phyloP scores from a whole-genome alignment of 2,113 vertebrate species.

The Equus przewalskii region DNA sequence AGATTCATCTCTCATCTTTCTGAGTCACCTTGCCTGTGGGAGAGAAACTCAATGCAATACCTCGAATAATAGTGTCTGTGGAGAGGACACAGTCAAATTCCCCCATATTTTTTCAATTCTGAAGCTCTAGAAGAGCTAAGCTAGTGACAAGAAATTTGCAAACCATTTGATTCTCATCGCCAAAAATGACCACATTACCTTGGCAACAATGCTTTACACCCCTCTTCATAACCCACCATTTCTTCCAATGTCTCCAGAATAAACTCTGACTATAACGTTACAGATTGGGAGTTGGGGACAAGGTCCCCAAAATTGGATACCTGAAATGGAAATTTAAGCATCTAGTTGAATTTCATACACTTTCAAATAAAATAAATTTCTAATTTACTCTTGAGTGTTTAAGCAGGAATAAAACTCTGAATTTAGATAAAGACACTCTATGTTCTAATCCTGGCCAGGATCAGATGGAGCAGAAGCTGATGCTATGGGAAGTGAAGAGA shows the following conservation, averaged over 20 bases:
- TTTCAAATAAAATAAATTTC: not conserved
- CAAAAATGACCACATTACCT: not conserved
- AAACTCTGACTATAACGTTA: not conserved
- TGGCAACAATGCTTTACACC: not conserved
- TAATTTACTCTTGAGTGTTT: not conserved
- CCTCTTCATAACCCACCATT: not conserved
- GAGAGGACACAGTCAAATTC: not conserved
- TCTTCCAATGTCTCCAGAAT: not conserved
- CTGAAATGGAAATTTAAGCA: not conserved
- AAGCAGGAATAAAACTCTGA: not conserved
- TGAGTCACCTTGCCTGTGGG: not conserved
- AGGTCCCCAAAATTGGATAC: not conserved
- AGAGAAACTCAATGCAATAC: not conserved
- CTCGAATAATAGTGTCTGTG: not conserved
- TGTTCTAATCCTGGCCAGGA: not conserved
- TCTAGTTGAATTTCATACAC: not conserved
- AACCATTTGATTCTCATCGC: not conserved
- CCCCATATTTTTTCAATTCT: not conserved
- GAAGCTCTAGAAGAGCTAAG: not conserved
- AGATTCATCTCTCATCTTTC: not conserved
- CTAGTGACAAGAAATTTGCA: not conserved
- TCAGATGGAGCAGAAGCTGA: not conserved
- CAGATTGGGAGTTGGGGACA: not conserved
- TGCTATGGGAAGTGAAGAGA: not conserved
- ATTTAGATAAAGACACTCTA: not conserved